These are phyloP conservation scores for Brenthis hecate DNA, from an alignment of 2,888 invertebrate species.

Conservation along the genomic window DNA sequence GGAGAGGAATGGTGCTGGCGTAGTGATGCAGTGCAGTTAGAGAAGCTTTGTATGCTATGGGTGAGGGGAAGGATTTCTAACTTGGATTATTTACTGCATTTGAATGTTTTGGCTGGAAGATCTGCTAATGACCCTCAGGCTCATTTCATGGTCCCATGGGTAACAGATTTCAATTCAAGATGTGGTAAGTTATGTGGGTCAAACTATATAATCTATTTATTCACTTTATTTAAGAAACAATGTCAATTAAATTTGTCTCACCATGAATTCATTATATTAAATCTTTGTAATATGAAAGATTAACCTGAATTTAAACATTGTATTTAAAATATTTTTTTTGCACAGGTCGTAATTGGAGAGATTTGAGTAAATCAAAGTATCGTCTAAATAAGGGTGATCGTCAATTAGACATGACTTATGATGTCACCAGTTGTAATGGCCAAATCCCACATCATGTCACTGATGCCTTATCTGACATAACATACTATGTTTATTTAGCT, in stretches of 20 bases:
- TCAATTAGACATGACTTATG: slow-evolving; percentile 96
- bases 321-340: too few relatives aligned
- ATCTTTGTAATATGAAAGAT: too few relatives aligned
- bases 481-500: slow-evolving; percentile 98
- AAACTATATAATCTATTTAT: slow-evolving; percentile 4
- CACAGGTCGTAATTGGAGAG: slow-evolving; percentile 89
- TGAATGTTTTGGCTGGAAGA: slow-evolving; percentile 93
- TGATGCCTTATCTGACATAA: slow-evolving; percentile 97
- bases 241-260: too few relatives aligned
- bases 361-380: slow-evolving; percentile 96
- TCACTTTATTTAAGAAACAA: slow-evolving; percentile 24
- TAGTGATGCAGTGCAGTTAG: slow-evolving; percentile 66
- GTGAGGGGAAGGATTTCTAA: slow-evolving; percentile 93
- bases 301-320: too few relatives aligned
- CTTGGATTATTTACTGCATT: slow-evolving; percentile 94
- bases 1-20: slow-evolving; percentile 65
- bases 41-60: slow-evolving; percentile 89
- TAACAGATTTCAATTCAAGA: slow-evolving; percentile 93
- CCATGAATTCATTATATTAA: too few relatives aligned
- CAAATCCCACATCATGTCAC: slow-evolving; percentile 96
- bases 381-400: slow-evolving; percentile 97
- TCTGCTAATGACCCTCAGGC: slow-evolving; percentile 92
- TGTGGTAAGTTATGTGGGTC: slow-evolving; percentile 80
- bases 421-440: slow-evolving; percentile 72
- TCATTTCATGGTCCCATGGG: slow-evolving; percentile 98